Conservation (phyloP, 2,797 vertebrate genomes). For the Chiloscyllium punctatum region DNA sequence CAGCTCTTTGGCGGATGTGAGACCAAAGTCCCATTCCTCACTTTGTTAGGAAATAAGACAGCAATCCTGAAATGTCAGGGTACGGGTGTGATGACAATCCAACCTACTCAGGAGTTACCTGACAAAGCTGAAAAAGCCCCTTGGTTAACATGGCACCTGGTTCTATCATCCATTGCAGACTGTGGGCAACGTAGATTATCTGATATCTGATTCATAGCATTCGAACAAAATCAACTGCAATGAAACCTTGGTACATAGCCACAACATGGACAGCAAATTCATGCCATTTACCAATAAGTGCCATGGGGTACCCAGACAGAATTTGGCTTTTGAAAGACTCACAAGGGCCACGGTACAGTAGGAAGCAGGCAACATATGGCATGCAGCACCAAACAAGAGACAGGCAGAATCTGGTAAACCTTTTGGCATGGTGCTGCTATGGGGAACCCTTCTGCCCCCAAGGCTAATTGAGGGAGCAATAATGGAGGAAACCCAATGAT, state of each 20-base stretch:
- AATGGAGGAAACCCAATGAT: neutral
- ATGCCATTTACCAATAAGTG: neutral
- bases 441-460: too few species aligned
- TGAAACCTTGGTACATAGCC: neutral
- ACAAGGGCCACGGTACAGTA: neutral
- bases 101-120: neutral
- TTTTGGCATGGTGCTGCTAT: neutral
- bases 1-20: neutral
- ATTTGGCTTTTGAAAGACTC: neutral
- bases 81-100: neutral
- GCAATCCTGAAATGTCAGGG: neutral
- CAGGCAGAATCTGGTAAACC: neutral
- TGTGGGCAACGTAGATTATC: neutral
- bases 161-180: neutral
- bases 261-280: neutral
- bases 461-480: neutral
- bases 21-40: too few species aligned
- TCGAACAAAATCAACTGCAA: neutral
- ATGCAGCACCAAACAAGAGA: neutral
- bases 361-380: neutral
- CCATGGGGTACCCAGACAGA: neutral
- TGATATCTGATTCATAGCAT: neutral
- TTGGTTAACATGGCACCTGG: neutral
- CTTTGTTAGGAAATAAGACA: neutral
- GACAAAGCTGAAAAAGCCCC: neutral